These are phyloP conservation scores for Gulo gulo DNA, from an alignment of 2,113 vertebrate species.

Conservation along the genomic window DNA sequence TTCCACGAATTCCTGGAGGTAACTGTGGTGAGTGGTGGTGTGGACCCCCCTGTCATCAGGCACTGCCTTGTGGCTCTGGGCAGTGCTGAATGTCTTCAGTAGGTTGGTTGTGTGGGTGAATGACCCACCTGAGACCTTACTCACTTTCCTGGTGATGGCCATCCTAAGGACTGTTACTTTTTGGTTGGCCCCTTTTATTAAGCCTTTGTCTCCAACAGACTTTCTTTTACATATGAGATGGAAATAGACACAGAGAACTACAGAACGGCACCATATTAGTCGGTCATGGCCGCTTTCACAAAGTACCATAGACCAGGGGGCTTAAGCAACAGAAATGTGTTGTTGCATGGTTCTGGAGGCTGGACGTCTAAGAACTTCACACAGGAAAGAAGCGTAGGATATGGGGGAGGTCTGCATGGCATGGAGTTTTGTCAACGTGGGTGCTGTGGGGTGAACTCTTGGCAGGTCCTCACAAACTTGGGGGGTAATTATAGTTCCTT, in stretches of 20 bases:
- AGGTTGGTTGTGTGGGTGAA: neutral
- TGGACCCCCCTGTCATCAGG: neutral
- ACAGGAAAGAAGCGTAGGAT: neutral
- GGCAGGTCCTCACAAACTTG: neutral
- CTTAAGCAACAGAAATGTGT: neutral
- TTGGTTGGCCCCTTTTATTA: neutral
- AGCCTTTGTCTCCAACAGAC: neutral
- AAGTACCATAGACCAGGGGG: neutral
- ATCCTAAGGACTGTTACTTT: neutral
- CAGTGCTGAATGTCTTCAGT: neutral
- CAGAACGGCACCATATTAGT: fast-evolving
- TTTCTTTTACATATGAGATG: neutral
- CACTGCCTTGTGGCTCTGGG: neutral
- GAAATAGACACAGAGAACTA: neutral
- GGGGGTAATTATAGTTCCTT: neutral
- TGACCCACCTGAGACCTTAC: neutral
- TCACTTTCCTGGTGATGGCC: no score
- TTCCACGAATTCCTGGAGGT: neutral
- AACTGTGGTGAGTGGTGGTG: neutral
- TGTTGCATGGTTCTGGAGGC: neutral
- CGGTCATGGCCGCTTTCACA: no score
- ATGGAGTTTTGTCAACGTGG: neutral
- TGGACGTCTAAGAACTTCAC: neutral
- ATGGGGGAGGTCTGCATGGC: neutral
- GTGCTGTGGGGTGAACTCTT: neutral